Base-by-base conservation (phyloP, 2,797 vertebrate genomes). In the Myripristis jacobus region DNA sequence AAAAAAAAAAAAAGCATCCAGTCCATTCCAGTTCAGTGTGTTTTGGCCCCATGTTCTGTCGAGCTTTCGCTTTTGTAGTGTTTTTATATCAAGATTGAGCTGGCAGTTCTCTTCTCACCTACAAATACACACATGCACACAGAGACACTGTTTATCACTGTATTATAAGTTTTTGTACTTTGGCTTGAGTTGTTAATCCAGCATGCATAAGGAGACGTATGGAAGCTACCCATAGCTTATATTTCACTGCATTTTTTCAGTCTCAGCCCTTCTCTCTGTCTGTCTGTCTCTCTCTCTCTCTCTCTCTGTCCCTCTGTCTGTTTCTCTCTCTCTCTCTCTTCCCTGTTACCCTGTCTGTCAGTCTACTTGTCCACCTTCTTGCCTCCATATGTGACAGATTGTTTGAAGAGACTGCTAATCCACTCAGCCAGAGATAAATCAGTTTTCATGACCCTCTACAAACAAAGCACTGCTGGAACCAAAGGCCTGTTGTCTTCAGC, bases 381-480 rank as follows among this genome's bases (percentile, higher is more conserved):
- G 48, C 24, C 44, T 64, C 22, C 12, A n/a, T 68, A 52, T 16
- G 12, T 53, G n/a, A 61, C 31, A 43, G 16, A 21, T 44, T 55
- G 61, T 68, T 66, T 44, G 29, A 73, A 53, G 43, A 63, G 24
- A 47, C 60, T 15, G 9, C n/a, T 67, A 68, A 77, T 86, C 75
- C 43, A 36, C 51, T 76, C 58, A 73, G 2, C 24, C 54, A 18
- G 36, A 47, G 66, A 89, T 81, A 68, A 81, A 75, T 63, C 52
- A 52, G 47, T 48, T 75, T 74, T 62, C 38, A 51, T 67, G 61
- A 83, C 74, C 77, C 52, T 8, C 50, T 71, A 38, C 57, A 79
- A 84, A 80, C 62, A 55, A 63, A 52, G 38, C 53, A 51, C 10
- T 2, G 16, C 50, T 66, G 47, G 24, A 84, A 70, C 63, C 66